Conservation (phyloP, 2,888 invertebrate species). For the Cecidostiba fungosa region DNA sequence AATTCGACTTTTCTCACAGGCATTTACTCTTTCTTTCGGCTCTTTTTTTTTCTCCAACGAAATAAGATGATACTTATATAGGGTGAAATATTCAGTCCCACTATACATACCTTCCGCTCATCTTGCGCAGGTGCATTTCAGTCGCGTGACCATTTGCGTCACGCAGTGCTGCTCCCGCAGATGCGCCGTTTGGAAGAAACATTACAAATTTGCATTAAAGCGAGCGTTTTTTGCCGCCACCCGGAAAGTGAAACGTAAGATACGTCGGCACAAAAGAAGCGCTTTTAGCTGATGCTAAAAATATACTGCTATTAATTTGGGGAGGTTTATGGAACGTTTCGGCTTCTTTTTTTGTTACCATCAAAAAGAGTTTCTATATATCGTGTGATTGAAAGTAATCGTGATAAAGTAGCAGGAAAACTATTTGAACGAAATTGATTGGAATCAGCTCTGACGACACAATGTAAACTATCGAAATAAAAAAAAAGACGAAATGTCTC, state of each 20-base stretch:
- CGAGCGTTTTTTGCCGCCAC: neutral
- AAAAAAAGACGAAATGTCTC: neutral
- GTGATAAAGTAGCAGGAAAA: no score
- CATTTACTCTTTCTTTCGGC: neutral
- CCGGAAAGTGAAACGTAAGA: neutral
- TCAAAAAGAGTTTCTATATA: no score
- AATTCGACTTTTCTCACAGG: neutral
- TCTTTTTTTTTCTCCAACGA: neutral
- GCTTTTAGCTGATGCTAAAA: neutral
- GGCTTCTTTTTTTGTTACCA: neutral
- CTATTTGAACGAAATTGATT: neutral
- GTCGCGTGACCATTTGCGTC: neutral
- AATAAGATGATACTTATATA: neutral
- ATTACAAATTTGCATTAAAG: neutral
- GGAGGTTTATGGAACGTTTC: neutral
- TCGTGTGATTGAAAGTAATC: no score
- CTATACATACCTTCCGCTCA: neutral
- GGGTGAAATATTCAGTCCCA: neutral
- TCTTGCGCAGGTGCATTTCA: neutral
- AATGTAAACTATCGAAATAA: neutral
- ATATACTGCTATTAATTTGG: neutral
- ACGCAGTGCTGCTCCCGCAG: neutral
- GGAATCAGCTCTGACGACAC: no score
- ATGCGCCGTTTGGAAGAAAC: neutral
- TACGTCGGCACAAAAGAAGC: neutral